These are phyloP conservation scores for Morone saxatilis DNA, from an alignment of 2,113 vertebrate species.

Conservation along the genomic window DNA sequence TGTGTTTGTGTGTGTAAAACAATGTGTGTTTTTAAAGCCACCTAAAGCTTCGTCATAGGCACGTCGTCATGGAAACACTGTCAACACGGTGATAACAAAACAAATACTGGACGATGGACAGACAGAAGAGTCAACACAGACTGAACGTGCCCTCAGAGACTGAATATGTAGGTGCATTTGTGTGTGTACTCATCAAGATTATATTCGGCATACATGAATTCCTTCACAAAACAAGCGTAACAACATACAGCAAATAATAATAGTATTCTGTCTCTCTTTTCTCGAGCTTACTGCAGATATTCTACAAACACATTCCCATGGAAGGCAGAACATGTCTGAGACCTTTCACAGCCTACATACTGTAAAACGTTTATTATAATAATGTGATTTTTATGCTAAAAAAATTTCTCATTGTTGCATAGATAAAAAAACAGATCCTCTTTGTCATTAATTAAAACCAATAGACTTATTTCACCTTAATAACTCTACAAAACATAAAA, in stretches of 20 bases:
- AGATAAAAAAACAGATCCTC: not conserved
- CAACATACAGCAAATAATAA: not conserved
- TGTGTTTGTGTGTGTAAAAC: not conserved
- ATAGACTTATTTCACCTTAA: not conserved
- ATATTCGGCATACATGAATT: not conserved
- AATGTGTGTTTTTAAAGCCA: conserved; percentile 51
- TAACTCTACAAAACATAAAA: not conserved
- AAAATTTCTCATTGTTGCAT: not conserved
- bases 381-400: not conserved
- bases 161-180: not conserved
- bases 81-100: conserved; percentile 64
- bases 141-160: conserved; percentile 34
- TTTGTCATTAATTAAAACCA: not conserved
- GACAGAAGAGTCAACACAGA: conserved; percentile 56
- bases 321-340: not conserved
- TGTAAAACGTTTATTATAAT: too few relatives aligned
- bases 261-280: not conserved
- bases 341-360: not conserved
- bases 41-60: conserved; percentile 20
- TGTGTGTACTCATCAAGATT: not conserved
- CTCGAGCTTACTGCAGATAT: not conserved
- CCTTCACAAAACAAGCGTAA: not conserved
- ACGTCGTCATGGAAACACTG: conserved; percentile 48
- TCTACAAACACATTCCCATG: not conserved
- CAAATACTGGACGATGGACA: conserved; percentile 60